Percentiles rank a stretch among this genome's conserved stretches.
These are phyloP conservation scores for Drosophila mojavensis DNA, from an alignment of 1,140 invertebrate species.

Conservation along the genomic window DNA sequence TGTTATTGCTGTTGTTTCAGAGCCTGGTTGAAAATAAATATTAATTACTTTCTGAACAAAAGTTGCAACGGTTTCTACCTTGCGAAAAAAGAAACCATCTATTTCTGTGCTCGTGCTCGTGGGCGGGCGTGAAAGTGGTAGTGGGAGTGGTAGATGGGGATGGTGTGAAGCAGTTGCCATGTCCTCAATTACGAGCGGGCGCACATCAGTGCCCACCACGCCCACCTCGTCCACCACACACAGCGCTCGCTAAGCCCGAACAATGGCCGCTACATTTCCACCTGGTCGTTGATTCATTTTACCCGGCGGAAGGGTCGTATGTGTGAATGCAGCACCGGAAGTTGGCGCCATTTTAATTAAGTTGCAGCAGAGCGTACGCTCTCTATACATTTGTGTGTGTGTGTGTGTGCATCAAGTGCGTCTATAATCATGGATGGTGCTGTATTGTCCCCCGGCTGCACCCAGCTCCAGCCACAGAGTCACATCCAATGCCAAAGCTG, in stretches of 20 bases:
- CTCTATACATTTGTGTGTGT: neutral
- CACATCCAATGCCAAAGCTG: constrained; percentile 1
- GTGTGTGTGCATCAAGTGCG: constrained; percentile 11
- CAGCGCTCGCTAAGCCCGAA: constrained; percentile 44
- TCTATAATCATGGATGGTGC: constrained; percentile 42
- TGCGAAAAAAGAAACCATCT: constrained; percentile 28
- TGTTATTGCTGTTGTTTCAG: constrained; percentile 9
- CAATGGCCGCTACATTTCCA: constrained; percentile 62
- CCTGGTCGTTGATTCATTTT: constrained; percentile 59
- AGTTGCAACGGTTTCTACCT: constrained; percentile 36
- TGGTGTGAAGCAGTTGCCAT: constrained; percentile 1
- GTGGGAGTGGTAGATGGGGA: neutral
- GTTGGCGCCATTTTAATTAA: constrained; percentile 75
- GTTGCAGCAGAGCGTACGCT: constrained; percentile 44
- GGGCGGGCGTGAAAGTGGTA: too few relatives aligned
- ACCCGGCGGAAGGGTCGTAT: constrained; percentile 11
- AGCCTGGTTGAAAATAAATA: constrained; percentile 66
- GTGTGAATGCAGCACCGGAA: constrained; percentile 44
- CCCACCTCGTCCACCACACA: neutral
- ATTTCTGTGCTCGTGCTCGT: constrained; percentile 25
- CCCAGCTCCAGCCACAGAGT: neutral
- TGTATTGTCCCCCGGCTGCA: constrained; percentile 14
- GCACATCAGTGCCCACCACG: neutral
- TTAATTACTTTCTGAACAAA: constrained; percentile 79
- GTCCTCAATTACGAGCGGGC: constrained; percentile 9